Conservation (phyloP, 2,888 invertebrate genomes). For the Congeria kusceri region DNA sequence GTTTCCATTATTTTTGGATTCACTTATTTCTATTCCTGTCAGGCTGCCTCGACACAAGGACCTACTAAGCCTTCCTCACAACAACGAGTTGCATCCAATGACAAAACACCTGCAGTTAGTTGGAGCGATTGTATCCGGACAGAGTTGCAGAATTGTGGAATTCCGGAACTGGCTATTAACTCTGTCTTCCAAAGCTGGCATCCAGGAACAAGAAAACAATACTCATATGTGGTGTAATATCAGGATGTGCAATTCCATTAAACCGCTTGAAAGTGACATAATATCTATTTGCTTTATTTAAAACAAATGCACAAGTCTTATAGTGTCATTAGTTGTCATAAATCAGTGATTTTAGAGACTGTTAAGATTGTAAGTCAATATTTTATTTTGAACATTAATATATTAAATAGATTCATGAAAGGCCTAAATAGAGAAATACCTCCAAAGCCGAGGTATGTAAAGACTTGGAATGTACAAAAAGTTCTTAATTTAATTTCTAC, state of each 20-base stretch:
- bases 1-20: slow-evolving; percentile 43
- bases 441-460: slow-evolving; percentile 25
- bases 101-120: slow-evolving; percentile 6
- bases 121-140: slow-evolving; percentile 44
- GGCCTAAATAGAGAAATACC: slow-evolving; percentile 28
- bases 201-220: slow-evolving; percentile 41
- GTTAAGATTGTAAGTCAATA: slow-evolving; percentile 16
- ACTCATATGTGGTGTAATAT: slow-evolving; percentile 41
- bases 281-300: slow-evolving; percentile 29
- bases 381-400: background rate
- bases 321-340: slow-evolving; percentile 33
- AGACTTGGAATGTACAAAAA: slow-evolving; percentile 36
- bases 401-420: slow-evolving; percentile 43
- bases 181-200: slow-evolving; percentile 31
- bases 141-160: slow-evolving; percentile 27
- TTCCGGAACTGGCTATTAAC: slow-evolving; percentile 37
- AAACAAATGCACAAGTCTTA: slow-evolving; percentile 24
- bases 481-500: slow-evolving; percentile 19
- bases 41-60: slow-evolving; percentile 49
- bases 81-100: slow-evolving; percentile 32
- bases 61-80: slow-evolving; percentile 34
- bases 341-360: slow-evolving; percentile 41
- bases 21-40: slow-evolving; percentile 32
- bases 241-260: slow-evolving; percentile 39
- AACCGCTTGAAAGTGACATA: slow-evolving; percentile 29